Evolutionary conservation across 1,140 invertebrate genomes (phyloP), one percentile per base, ranked within the genome.

Genomic region (Acromyrmex heyeri): DNA sequence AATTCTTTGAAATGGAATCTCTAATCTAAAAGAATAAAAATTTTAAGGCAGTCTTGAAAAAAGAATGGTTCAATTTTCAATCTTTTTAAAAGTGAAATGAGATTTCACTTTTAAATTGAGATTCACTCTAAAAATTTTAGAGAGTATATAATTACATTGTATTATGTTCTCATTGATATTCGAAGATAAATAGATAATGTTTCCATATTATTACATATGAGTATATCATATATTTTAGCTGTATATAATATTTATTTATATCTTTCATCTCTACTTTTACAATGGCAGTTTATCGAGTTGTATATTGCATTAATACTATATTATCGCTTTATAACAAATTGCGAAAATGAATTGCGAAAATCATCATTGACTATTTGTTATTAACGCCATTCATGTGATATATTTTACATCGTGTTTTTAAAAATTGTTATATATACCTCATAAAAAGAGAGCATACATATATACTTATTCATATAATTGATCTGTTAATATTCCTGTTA

Each of bases 401-500:
- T 72, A 83, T 55, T 67, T 87, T 62, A 76, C 27, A 24, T 34
- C 30, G n/a, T 30, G 55, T 72, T 67, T 72, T 53, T 57, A 73
- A 78, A 67, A 76, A 85, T 85, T 85, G 82, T 85, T 85, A 85
- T 44, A 83, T 77, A 85, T 67, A 85, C 44, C 57, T 78, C 14
- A 44, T 78, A 85, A 64, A 85, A 27, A 69, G 27, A 70, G 24
- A 72, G 55, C 70, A 72, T 70, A 85, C 76, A 77, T 85, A 44
- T 44, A 44, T 44, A 78, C 73, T 76, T 78, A 85, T 55, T 65
- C 34, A 78, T 85, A 55, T 65, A 77, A 62, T 57, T 77, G 57
- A 85, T 85, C 73, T 85, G 82, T 85, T 85, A 65, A 85, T 85
- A 78, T 65, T 85, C 82, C 38, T 85, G 82, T 85, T 85, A 78